Evolutionary conservation across 2,113 vertebrate species (phyloP), one percentile per base, ranked within the genome.

Genomic region (Chrysochloris asiatica): DNA sequence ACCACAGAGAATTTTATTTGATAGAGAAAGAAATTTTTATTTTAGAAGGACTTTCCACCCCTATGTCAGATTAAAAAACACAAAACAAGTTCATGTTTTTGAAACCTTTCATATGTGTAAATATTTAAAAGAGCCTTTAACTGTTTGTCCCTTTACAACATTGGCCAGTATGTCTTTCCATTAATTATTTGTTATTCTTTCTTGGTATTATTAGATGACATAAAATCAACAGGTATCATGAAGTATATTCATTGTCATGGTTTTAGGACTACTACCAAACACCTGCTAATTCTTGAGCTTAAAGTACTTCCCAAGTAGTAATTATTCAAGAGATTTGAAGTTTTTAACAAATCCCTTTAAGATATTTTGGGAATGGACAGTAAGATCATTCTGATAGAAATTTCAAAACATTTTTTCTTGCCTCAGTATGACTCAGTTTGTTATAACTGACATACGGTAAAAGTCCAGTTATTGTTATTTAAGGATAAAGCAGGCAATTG

Each of bases 311-410:
- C 76, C 0, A 71, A 83, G 50, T 59, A 91, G 59, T 73, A 22
- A 19, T 71, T 21, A 19, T 45, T 75, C 65, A 88, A 89, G 45
- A 92, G 86, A 88, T 86, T 86, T 71, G 47, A 85, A 87, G 41
- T 94, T 95, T 94, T 48, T 43, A 95, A 93, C 77, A 86, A 95
- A 41, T 73, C 22, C 28, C 22, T 94, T 86, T 83, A 91, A 56
- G 86, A 89, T 81, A 96, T 96, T 88, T 92, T 94, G 85, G 93
- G 93, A 95, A 90, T 95, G 78, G 73, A 86, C 92, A 94, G 89
- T 93, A 84, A 69, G 65, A 43, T 48, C 73, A 41, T 50, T 73
- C 54, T 67, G 54, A 56, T 36, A 72, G 47, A 92, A 79, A 90
- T 30, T 84, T 48, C 41, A 50, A 87, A 52, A 61, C 4, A 10